Conservation (phyloP, 2,113 vertebrate genomes). For the Xenus cinereus region DNA sequence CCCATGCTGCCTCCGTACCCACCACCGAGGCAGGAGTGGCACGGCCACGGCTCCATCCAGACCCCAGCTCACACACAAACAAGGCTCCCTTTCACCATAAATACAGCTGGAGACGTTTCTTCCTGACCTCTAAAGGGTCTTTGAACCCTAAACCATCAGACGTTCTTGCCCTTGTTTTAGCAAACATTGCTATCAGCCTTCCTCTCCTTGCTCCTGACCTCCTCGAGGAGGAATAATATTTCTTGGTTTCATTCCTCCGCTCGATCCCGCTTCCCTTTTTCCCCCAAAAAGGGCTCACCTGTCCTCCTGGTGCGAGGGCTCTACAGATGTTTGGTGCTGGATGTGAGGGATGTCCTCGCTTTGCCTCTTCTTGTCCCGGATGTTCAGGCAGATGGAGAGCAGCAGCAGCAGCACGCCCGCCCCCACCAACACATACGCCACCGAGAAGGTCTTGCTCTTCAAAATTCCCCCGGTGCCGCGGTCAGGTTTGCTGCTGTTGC, state of each 20-base stretch:
- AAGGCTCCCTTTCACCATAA: background rate
- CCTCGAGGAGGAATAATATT: accelerated
- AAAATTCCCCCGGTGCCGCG: background rate
- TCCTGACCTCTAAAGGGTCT: accelerated
- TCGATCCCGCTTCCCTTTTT: accelerated
- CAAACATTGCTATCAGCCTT: background rate
- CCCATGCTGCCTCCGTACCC: accelerated
- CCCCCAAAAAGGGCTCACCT: constrained; percentile 46
- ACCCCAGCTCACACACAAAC: background rate
- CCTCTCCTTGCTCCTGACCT: background rate
- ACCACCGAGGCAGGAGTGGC: background rate
- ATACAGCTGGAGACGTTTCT: background rate
- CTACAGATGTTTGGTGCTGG: background rate
- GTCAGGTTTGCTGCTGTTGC: constrained; percentile 72
- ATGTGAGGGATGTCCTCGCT: constrained; percentile 27
- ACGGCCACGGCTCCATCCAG: background rate
- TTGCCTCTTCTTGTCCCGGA: constrained; percentile 84
- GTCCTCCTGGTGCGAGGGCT: constrained; percentile 62
- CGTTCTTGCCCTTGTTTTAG: accelerated
- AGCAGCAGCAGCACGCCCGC: constrained; percentile 85
- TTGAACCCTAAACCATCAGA: accelerated
- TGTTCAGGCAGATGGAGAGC: constrained; percentile 86
- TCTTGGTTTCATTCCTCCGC: accelerated
- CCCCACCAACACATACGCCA: constrained; percentile 89
- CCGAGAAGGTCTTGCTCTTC: constrained; percentile 84